Percentiles rank a stretch among this genome's conserved stretches.
Conservation (phyloP, 2,888 invertebrate species). For the Cerastis rubricosa region DNA sequence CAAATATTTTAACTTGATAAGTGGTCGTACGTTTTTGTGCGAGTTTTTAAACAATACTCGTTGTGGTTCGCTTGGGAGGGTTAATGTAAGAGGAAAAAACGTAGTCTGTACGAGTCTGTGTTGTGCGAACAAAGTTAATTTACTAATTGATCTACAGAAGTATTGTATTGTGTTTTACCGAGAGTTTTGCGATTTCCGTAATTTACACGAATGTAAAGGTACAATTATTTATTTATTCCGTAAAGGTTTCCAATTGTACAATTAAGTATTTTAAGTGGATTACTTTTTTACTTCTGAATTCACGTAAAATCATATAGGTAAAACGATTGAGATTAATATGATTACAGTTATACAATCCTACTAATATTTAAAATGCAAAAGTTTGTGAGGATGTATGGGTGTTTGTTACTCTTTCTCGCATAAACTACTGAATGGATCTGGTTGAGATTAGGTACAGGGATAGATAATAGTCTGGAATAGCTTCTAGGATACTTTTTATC, state of each 20-base stretch:
- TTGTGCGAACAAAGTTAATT: conserved; percentile 40
- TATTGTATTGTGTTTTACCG: conserved; percentile 19
- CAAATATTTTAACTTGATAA: conserved; percentile 58
- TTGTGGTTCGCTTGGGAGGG: conserved; percentile 14
- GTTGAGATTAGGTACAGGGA: no score
- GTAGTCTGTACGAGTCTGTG: conserved; percentile 32
- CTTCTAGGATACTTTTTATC: no score
- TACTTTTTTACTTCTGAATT: background rate
- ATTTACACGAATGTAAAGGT: background rate
- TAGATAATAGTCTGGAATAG: no score
- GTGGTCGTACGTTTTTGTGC: conserved; percentile 52
- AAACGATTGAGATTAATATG: background rate
- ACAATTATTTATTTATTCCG: conserved; percentile 3
- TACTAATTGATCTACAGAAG: conserved; percentile 48
- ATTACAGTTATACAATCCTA: background rate
- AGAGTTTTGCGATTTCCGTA: conserved; percentile 26
- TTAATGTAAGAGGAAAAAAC: conserved; percentile 23
- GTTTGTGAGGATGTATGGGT: no score
- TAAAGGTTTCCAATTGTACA: conserved; percentile 3
- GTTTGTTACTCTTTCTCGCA: no score
- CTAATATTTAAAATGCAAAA: no score
- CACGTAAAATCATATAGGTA: background rate
- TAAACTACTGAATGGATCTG: no score
- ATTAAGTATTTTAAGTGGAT: background rate
- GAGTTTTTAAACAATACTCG: conserved; percentile 40